phyloP scores from a whole-genome alignment of 2,113 vertebrate species.

The Myiagra hebetior region DNA sequence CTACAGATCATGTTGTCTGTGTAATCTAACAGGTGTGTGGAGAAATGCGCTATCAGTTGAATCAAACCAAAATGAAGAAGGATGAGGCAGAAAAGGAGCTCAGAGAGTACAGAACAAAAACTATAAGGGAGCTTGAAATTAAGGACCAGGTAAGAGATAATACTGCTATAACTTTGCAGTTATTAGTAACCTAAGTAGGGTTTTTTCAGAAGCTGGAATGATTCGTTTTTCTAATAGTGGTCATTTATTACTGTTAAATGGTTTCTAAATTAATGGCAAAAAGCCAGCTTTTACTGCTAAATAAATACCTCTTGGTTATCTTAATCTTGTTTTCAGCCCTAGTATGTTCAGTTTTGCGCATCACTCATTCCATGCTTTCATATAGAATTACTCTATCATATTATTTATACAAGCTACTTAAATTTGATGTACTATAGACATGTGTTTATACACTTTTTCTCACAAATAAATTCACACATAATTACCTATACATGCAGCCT shows the following conservation, averaged over 20 bases:
- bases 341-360: constrained; percentile 20
- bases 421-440: constrained; percentile 27
- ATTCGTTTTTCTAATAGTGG: constrained; percentile 43
- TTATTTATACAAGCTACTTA: constrained; percentile 7
- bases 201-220: constrained; percentile 47
- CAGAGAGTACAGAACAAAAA: constrained; percentile 83
- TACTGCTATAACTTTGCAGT: constrained; percentile 50
- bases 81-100: constrained; percentile 90
- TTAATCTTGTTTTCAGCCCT: constrained; percentile 50
- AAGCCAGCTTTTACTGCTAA: constrained; percentile 61
- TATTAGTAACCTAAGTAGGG: constrained; percentile 30
- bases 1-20: constrained; percentile 62
- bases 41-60: constrained; percentile 88
- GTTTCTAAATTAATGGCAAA: constrained; percentile 57
- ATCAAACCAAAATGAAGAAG: constrained; percentile 85
- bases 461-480: constrained; percentile 23
- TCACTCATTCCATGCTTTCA: constrained; percentile 44
- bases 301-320: constrained; percentile 50
- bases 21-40: constrained; percentile 83
- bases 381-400: constrained; percentile 24
- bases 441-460: constrained; percentile 34
- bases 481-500: neutral
- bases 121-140: constrained; percentile 81
- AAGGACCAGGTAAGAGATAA: constrained; percentile 83
- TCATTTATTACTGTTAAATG: constrained; percentile 53